Evolutionary conservation across 2,888 invertebrate genomes (phyloP).

Genomic region (Eupithecia vulgata): DNA sequence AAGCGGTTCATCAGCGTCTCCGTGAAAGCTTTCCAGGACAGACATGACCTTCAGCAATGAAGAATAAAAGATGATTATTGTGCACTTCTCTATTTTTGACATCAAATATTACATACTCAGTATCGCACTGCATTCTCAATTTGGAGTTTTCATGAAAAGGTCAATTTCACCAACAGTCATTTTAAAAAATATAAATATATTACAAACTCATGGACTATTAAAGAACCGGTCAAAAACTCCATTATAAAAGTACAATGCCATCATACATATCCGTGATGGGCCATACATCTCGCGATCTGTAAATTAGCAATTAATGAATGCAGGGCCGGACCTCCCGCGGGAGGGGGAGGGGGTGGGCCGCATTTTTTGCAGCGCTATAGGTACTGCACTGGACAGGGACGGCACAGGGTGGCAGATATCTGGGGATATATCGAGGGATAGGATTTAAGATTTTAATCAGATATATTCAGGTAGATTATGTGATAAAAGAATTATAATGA

Average conservation of each 20-base stretch:
- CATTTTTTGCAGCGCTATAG: slow-evolving; percentile 69
- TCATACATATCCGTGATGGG: slow-evolving; percentile 48
- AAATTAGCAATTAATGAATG: slow-evolving; percentile 83
- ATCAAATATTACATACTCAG: too few relatives aligned
- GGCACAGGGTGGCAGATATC: slow-evolving; percentile 42
- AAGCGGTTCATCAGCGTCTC: too few relatives aligned
- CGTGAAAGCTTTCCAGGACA: too few relatives aligned
- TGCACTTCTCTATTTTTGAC: too few relatives aligned
- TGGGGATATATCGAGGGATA: slow-evolving; percentile 4
- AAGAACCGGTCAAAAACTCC: slow-evolving; percentile 6
- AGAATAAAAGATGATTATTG: too few relatives aligned
- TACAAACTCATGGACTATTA: not conserved
- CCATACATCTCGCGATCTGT: slow-evolving; percentile 73
- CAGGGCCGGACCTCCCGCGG: slow-evolving; percentile 53
- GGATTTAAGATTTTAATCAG: not conserved
- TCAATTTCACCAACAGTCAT: too few relatives aligned
- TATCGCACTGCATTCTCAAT: too few relatives aligned
- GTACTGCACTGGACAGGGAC: slow-evolving; percentile 66
- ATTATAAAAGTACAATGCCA: slow-evolving; percentile 32
- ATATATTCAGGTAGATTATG: not conserved
- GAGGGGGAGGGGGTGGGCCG: slow-evolving; percentile 38
- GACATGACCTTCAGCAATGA: too few relatives aligned
- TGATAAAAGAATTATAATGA: not conserved
- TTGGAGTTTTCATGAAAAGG: too few relatives aligned
- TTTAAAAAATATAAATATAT: too few relatives aligned